phyloP scores from a whole-genome alignment of 2,797 vertebrate species.

The Micrastur ruficollis region DNA sequence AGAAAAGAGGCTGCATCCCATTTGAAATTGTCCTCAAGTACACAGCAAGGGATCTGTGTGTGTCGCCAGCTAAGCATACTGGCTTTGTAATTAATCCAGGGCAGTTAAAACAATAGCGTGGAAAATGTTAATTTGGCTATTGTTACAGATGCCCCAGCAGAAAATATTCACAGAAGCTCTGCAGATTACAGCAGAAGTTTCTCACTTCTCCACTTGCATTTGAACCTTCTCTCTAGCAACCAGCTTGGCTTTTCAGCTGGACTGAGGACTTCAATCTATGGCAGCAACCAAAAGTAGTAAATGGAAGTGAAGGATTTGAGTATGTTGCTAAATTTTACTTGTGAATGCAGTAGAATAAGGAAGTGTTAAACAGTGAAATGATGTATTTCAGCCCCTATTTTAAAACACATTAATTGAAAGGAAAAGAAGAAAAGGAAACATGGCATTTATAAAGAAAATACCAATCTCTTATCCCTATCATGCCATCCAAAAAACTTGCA shows the following conservation, averaged over 20 bases:
- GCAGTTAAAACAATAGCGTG: background rate
- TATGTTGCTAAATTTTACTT: background rate
- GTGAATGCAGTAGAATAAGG: background rate
- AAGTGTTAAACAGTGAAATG: background rate
- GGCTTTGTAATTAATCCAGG: background rate
- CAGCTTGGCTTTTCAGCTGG: background rate
- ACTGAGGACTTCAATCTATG: background rate
- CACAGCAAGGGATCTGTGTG: rapidly evolving
- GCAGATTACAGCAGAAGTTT: background rate
- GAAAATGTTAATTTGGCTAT: background rate
- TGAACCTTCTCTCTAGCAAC: background rate
- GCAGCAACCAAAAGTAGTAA: background rate
- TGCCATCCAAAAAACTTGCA: background rate
- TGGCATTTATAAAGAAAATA: background rate
- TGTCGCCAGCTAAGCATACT: rapidly evolving
- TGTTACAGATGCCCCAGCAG: background rate
- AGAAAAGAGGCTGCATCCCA: background rate
- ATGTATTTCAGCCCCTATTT: background rate
- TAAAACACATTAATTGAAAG: background rate
- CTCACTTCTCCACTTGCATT: background rate
- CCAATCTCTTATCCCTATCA: background rate
- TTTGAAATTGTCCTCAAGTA: background rate
- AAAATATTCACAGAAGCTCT: background rate
- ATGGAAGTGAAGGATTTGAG: background rate
- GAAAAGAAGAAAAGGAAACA: background rate